These are phyloP conservation scores for Drosophila subsilvestris DNA, from an alignment of 2,888 invertebrate genomes.

Conservation along the genomic window DNA sequence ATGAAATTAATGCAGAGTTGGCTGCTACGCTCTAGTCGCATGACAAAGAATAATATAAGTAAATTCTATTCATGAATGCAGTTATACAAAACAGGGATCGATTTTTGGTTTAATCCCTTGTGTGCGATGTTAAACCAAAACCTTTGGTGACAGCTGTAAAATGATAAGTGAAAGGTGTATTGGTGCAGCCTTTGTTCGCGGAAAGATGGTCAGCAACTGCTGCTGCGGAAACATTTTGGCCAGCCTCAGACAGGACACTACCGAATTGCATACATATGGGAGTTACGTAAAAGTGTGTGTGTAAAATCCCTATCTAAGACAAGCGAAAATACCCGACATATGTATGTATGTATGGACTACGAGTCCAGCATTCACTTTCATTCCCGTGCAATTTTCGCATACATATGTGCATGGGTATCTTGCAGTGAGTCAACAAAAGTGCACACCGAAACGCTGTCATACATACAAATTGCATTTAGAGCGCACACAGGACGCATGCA, in stretches of 20 bases:
- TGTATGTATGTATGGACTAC: too few species aligned
- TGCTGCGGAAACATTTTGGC: slow-evolving; percentile 12
- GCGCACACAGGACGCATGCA: neutral
- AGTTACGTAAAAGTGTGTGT: slow-evolving; percentile 12
- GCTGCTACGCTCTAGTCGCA: too few species aligned
- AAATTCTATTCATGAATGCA: too few species aligned
- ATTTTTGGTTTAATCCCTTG: neutral
- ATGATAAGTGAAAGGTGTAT: slow-evolving; percentile 22
- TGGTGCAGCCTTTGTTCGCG: slow-evolving; percentile 12
- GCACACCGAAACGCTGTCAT: slow-evolving; percentile 16
- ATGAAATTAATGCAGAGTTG: too few species aligned
- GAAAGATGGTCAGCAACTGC: slow-evolving; percentile 20
- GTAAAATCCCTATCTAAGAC: slow-evolving; percentile 13
- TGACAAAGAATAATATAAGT: too few species aligned
- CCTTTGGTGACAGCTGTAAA: neutral
- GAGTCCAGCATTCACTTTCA: slow-evolving; percentile 10
- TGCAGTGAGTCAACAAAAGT: slow-evolving; percentile 10
- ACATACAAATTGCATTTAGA: slow-evolving; percentile 25
- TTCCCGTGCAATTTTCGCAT: slow-evolving; percentile 11
- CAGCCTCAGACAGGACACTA: slow-evolving; percentile 10
- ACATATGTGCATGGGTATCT: too few species aligned
- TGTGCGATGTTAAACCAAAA: neutral
- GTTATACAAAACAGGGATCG: too few species aligned
- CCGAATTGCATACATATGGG: slow-evolving; percentile 31
- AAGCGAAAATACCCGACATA: too few species aligned